phyloP scores from a whole-genome alignment of 2,113 vertebrate species.

The Myotis brandtii region DNA sequence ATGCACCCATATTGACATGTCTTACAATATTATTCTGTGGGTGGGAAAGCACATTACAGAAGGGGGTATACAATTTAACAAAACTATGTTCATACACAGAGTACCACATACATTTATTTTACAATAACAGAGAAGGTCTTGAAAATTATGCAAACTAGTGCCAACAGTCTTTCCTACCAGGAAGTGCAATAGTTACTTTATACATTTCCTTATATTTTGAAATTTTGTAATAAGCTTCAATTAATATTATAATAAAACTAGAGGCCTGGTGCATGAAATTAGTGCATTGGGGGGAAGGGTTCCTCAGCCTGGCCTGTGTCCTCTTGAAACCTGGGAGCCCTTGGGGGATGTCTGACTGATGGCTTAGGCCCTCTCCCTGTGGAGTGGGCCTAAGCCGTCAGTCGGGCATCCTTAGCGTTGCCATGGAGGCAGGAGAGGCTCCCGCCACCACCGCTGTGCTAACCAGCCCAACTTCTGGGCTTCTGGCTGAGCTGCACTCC shows the following conservation, averaged over 20 bases:
- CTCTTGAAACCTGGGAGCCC: too few species aligned
- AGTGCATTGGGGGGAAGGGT: too few species aligned
- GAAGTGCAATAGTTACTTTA: background rate
- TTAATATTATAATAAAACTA: conserved; percentile 25
- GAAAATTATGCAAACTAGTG: background rate
- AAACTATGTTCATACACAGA: background rate
- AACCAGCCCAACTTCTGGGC: too few species aligned
- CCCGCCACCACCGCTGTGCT: too few species aligned
- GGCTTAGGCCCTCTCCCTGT: too few species aligned
- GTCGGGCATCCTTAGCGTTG: too few species aligned
- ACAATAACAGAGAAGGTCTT: background rate
- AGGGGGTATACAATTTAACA: background rate
- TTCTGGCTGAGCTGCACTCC: too few species aligned
- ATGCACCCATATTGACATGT: background rate
- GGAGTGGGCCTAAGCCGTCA: too few species aligned
- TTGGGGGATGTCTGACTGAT: too few species aligned
- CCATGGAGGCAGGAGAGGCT: too few species aligned
- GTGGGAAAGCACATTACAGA: background rate
- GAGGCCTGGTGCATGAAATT: too few species aligned
- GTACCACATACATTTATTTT: background rate
- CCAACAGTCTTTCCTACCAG: background rate
- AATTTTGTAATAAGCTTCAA: background rate
- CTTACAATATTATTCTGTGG: background rate
- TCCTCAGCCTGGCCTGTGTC: too few species aligned
- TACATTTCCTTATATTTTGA: background rate